These are phyloP conservation scores for Cherax quadricarinatus DNA, from an alignment of 1,140 invertebrate species.

Conservation along the genomic window DNA sequence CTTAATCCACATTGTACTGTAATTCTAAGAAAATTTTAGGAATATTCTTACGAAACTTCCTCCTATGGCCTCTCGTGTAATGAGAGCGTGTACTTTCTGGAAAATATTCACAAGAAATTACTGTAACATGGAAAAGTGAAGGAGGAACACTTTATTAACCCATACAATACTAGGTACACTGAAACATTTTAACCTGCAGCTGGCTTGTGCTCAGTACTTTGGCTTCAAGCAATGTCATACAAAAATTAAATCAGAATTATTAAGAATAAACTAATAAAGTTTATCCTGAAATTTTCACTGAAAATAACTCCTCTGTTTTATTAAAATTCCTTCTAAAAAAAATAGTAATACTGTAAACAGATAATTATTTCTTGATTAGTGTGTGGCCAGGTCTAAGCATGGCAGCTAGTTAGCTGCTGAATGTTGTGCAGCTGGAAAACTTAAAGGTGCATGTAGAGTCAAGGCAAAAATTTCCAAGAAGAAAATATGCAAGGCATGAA, in stretches of 20 bases:
- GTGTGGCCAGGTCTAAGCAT: not conserved
- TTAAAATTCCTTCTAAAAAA: not conserved
- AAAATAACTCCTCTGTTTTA: not conserved
- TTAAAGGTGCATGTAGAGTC: not conserved
- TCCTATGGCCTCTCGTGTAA: conserved; percentile 18
- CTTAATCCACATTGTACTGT: not conserved
- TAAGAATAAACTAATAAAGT: not conserved
- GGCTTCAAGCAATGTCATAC: not conserved
- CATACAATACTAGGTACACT: not conserved
- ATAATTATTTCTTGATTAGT: not conserved
- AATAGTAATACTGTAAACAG: not conserved
- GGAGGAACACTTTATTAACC: not conserved
- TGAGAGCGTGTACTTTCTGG: conserved; percentile 19
- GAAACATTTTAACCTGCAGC: not conserved
- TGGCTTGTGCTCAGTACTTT: not conserved
- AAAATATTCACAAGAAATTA: conserved; percentile 9
- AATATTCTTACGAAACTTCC: conserved; percentile 23
- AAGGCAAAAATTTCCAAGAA: not conserved
- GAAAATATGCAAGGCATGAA: not conserved
- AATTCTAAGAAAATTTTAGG: not conserved
- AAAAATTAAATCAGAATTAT: not conserved
- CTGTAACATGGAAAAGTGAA: not conserved
- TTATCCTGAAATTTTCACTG: not conserved
- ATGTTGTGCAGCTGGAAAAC: not conserved
- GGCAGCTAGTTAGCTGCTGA: not conserved